These are phyloP conservation scores for Nomada ferruginata DNA, from an alignment of 2,888 invertebrate genomes.

Conservation along the genomic window DNA sequence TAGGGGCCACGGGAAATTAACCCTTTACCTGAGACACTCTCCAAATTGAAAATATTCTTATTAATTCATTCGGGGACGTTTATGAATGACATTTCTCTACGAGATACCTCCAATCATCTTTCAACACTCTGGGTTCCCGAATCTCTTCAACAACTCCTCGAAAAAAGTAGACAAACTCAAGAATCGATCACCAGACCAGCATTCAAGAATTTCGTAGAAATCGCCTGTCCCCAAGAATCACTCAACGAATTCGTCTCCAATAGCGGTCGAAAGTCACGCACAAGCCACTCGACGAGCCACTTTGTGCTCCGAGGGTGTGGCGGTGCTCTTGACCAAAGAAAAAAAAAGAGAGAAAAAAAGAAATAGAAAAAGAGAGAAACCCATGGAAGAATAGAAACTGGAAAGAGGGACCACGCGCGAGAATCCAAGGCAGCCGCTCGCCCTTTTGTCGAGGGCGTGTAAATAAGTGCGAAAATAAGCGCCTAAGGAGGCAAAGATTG, in stretches of 20 bases:
- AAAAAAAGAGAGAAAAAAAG: not conserved
- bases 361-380: not conserved
- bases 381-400: too few species aligned
- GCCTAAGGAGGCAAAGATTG: constrained; percentile 84
- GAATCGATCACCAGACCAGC: not conserved
- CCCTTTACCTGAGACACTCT: too few species aligned
- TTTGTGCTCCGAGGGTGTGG: not conserved
- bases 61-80: too few species aligned
- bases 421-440: constrained; percentile 23
- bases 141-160: too few species aligned
- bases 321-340: not conserved
- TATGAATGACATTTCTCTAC: too few species aligned
- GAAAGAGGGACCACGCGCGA: constrained; percentile 29
- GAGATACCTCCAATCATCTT: too few species aligned
- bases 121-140: too few species aligned
- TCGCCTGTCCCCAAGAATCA: constrained; percentile 22
- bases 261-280: constrained; percentile 4
- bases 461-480: constrained; percentile 83
- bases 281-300: not conserved
- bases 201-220: constrained; percentile 17
- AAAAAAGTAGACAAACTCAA: too few species aligned
- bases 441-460: constrained; percentile 69
- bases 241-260: constrained; percentile 23
- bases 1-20: too few species aligned
- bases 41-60: too few species aligned